Evolutionary conservation across 2,888 invertebrate genomes (phyloP).

Genomic region (Phyto melanocephala): DNA sequence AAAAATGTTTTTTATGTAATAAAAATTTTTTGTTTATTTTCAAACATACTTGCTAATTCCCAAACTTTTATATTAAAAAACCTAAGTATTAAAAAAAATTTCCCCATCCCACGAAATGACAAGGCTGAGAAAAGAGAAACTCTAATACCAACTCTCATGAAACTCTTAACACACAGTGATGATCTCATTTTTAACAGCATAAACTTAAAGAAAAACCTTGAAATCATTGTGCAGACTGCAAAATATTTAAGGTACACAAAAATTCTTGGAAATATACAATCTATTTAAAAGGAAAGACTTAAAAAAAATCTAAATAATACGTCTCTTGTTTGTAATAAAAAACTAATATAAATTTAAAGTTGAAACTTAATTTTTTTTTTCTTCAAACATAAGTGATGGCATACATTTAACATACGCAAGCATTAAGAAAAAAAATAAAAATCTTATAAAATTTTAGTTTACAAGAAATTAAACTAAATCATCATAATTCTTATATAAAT

Average conservation of each 20-base stretch:
- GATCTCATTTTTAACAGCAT: constrained; percentile 28
- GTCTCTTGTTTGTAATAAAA: not conserved
- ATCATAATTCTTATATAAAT: not conserved
- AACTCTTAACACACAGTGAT: constrained; percentile 22
- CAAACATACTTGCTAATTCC: no score
- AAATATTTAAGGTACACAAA: constrained; percentile 16
- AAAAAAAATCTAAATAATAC: not conserved
- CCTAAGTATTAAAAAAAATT: no score
- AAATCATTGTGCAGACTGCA: constrained; percentile 12
- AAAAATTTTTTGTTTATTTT: no score
- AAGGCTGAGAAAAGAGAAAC: no score
- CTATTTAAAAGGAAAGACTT: no score
- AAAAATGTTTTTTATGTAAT: no score
- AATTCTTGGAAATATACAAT: constrained; percentile 34
- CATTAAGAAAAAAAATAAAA: not conserved
- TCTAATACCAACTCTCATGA: constrained; percentile 10
- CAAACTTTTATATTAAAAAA: no score
- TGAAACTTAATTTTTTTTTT: constrained; percentile 3
- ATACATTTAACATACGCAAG: no score
- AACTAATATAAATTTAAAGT: not conserved
- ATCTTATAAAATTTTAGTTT: not conserved
- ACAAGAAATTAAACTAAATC: not conserved
- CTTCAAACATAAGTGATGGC: not conserved
- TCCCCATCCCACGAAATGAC: no score
- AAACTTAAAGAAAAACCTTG: constrained; percentile 36